Base-by-base conservation (phyloP, 2,797 vertebrate species). In the Ptychobarbus kaznakovi region DNA sequence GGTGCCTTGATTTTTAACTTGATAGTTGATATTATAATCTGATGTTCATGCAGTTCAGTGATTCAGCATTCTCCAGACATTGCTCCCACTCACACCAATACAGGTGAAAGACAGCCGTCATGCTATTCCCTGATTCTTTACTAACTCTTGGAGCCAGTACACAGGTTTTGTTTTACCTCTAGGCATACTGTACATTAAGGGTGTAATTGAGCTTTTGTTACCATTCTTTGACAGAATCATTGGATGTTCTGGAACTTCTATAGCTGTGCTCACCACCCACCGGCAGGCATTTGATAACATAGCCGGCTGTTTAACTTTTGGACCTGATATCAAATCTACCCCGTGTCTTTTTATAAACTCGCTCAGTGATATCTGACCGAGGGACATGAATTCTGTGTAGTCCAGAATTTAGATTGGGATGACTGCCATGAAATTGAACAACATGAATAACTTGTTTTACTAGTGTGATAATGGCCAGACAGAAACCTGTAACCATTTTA, bases 351-450 rank as follows among this genome's bases (percentile, higher is more conserved):
- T 83, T 75, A 66, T 76, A 76, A 35, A 10, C 72, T 51, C 6
- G 38, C 58, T 53, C 58, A 18, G 42, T 42, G 28, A 25, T 65
- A n/a, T 28, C n/a, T 63, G 40, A 44, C 53, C 2, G 6, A 73
- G 81, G 6, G n/a, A n/a, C 25, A 74, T 82, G 40, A 25, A 65
- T 38, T 75, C 72, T 75, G 40, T 83, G 56, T 65, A 75, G 56
- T 25, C 70, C 28, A 61, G 18, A 28, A n/a, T 65, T 65, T 49
- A 51, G 56, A 74, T 74, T 44, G 3, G n/a, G 28, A 3, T 65
- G 56, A 49, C 10, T 65, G 56, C 18, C 70, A 9, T 38, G 20
- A 75, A 65, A 56, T 72, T 49, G 18, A 73, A 63, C 12, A 32
- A 46, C 46, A 58, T 74, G 40, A 74, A 66, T 68, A 32, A n/a